Evolutionary conservation across 2,797 vertebrate genomes (phyloP).

Genomic region (Tangara arthus): DNA sequence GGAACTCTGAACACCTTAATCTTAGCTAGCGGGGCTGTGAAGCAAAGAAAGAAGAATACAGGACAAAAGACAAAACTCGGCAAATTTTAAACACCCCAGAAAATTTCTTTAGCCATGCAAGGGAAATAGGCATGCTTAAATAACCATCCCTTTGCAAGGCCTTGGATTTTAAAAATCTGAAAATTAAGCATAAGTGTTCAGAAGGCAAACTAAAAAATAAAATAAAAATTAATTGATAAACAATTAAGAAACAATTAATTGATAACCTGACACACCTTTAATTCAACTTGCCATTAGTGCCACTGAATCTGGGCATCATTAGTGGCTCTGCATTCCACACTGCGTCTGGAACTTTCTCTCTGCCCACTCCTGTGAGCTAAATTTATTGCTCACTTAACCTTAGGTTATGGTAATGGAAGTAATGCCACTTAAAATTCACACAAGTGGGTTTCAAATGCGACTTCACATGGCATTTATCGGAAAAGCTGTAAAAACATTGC

Average conservation of each 20-base stretch:
- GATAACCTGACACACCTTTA: not conserved
- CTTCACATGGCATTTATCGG: not conserved
- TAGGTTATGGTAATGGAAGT: not conserved
- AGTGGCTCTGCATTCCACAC: not conserved
- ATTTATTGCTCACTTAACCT: constrained; percentile 15
- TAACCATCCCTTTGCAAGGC: not conserved
- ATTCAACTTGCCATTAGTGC: not conserved
- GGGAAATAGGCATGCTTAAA: not conserved
- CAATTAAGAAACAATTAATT: not conserved
- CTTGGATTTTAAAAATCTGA: not conserved
- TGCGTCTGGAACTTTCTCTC: not conserved
- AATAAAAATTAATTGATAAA: not conserved
- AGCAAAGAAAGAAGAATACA: not conserved
- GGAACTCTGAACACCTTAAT: not conserved
- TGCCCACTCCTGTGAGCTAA: not conserved
- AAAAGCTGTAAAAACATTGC: not conserved
- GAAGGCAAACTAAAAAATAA: not conserved
- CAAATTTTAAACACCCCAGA: not conserved
- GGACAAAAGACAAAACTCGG: not conserved
- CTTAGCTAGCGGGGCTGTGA: not conserved
- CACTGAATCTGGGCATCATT: not conserved
- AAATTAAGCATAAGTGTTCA: not conserved
- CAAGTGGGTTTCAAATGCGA: not conserved
- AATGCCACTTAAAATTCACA: constrained; percentile 12
- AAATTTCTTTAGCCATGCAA: not conserved